Conservation (phyloP, 2,797 vertebrate genomes). For the Cheirogaleus major region DNA sequence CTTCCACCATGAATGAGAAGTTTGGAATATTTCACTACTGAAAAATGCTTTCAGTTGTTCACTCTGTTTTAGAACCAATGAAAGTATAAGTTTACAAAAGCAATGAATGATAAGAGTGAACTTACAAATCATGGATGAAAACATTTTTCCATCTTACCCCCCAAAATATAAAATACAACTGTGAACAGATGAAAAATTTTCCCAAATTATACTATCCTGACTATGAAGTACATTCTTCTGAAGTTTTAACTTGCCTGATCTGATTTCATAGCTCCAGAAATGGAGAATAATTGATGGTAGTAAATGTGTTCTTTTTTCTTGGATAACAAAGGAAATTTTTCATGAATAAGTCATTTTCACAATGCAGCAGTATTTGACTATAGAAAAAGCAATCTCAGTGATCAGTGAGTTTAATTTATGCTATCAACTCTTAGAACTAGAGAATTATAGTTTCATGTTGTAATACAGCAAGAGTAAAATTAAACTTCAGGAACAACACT, state of each 20-base stretch:
- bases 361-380: constrained; percentile 61
- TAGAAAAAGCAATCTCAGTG: constrained; percentile 58
- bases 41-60: constrained; percentile 87
- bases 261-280: constrained; percentile 64
- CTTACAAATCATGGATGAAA: constrained; percentile 69
- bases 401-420: constrained; percentile 67
- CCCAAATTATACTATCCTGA: constrained; percentile 58
- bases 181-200: constrained; percentile 36
- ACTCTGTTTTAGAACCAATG: constrained; percentile 69
- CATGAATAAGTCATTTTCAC: constrained; percentile 70
- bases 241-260: constrained; percentile 64
- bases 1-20: constrained; percentile 82
- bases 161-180: constrained; percentile 10
- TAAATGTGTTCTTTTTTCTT: not conserved
- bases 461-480: constrained; percentile 59
- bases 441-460: constrained; percentile 68
- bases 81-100: constrained; percentile 75
- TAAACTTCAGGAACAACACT: constrained; percentile 64
- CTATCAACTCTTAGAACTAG: constrained; percentile 46
- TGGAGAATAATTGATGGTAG: not conserved
- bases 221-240: constrained; percentile 53
- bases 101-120: constrained; percentile 70
- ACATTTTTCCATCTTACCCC: constrained; percentile 38
- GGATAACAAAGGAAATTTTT: constrained; percentile 60
- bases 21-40: constrained; percentile 86